Evolutionary conservation across 2,888 invertebrate species (phyloP).

Genomic region (Tenthredo distinguenda): DNA sequence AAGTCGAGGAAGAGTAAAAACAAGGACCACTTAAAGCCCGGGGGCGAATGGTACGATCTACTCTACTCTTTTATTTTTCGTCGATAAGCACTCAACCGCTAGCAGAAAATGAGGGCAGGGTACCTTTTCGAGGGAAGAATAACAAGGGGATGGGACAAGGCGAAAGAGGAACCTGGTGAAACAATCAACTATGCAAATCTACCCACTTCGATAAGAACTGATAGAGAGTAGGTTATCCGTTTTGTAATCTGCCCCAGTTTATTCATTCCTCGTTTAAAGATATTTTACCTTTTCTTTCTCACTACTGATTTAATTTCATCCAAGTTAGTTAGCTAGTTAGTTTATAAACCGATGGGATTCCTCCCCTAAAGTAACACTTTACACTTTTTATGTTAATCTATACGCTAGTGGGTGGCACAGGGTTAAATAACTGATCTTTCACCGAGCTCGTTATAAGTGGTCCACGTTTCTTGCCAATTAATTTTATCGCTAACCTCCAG

Average conservation of each 20-base stretch:
- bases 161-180: slow-evolving; percentile 22
- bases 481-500: slow-evolving; percentile 33
- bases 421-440: slow-evolving; percentile 28
- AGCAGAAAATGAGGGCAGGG: slow-evolving; percentile 17
- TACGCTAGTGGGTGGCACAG: neutral
- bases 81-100: slow-evolving; percentile 43
- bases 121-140: slow-evolving; percentile 30
- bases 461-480: slow-evolving; percentile 46
- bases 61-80: slow-evolving; percentile 20
- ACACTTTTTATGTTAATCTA: neutral
- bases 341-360: neutral
- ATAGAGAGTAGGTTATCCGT: slow-evolving; percentile 23
- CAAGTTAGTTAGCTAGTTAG: too few species aligned
- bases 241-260: slow-evolving; percentile 39
- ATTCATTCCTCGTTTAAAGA: slow-evolving; percentile 4
- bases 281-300: neutral
- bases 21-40: slow-evolving; percentile 38
- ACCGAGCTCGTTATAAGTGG: slow-evolving; percentile 7
- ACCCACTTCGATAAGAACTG: neutral
- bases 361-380: neutral
- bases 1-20: slow-evolving; percentile 36
- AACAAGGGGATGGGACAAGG: slow-evolving; percentile 3
- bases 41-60: slow-evolving; percentile 21
- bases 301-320: neutral
- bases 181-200: slow-evolving; percentile 49